Evolutionary conservation across 2,888 invertebrate genomes (phyloP), one percentile per base, ranked within the genome.

Genomic region (Eupithecia dodoneata): DNA sequence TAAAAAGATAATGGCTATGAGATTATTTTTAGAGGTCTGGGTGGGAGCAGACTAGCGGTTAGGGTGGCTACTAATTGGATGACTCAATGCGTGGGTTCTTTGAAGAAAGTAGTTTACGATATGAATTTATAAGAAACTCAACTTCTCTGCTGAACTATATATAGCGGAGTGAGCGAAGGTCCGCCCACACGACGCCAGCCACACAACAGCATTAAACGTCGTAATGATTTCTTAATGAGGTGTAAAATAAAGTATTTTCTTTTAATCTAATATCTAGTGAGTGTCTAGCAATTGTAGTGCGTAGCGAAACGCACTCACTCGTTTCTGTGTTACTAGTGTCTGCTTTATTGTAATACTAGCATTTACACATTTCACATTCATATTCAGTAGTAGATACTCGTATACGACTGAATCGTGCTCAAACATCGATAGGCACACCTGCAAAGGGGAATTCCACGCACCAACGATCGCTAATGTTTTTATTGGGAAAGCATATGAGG

Each of bases 401-500:
- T 69, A 70, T 55, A 41, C 41, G 47, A 65, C 75, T 65, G 49
- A 77, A 74, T 70, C 72, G 65, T 83, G 77, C 72, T 81, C 79
- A 82, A 80, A 82, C 83, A 79, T 77, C 75, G 76, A 78, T 81
- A 82, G 77, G 79, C 81, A 84, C 85, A 85, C 85, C 87, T 87
- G 85, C 82, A 86, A 86, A 87, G 83, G 84, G 83, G 81, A 82
- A 88, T 89, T 88, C 86, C 84, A 87, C 90, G 87, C 85, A 75
- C 80, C 86, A 83, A 81, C 83, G 84, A 86, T 81, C 87, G 80
- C 87, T 88, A 88, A 90, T 90, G 89, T 88, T 88, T 89, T 88
- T 87, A 90, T 89, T 89, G 86, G 83, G 82, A 86, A 84, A 82
- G 81, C 83, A 87, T 82, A 84, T 83, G 81, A 82, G 85, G 85